These are phyloP conservation scores for Sussaba pulchella DNA, from an alignment of 2,888 invertebrate species.

Conservation along the genomic window DNA sequence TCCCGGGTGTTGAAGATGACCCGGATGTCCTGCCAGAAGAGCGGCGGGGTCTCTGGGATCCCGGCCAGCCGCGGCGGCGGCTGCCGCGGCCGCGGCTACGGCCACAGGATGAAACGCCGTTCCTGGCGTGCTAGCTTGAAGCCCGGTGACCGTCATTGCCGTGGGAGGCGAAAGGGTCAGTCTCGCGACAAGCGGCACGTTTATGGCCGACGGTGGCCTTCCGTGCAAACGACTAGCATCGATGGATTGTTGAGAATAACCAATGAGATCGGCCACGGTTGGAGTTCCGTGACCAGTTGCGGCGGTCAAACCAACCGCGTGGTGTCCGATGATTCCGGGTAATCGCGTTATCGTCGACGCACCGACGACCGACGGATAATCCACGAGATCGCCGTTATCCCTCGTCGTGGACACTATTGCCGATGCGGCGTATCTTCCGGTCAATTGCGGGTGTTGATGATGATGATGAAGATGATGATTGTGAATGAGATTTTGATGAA, in stretches of 20 bases:
- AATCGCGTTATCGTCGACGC: constrained; percentile 49
- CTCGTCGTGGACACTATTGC: constrained; percentile 64
- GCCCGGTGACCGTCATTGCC: constrained; percentile 78
- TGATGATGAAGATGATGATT: constrained; percentile 64
- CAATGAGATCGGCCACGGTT: constrained; percentile 72
- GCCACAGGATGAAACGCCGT: constrained; percentile 77
- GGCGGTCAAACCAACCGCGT: constrained; percentile 42
- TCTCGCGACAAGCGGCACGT: constrained; percentile 79
- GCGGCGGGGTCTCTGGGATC: constrained; percentile 74
- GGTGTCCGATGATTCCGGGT: constrained; percentile 69
- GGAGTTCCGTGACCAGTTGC: constrained; percentile 51
- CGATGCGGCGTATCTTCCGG: constrained; percentile 70
- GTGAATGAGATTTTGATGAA: constrained; percentile 46
- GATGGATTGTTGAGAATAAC: constrained; percentile 74
- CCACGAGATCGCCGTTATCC: constrained; percentile 75
- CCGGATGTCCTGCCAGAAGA: constrained; percentile 71
- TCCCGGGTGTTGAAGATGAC: constrained; percentile 75
- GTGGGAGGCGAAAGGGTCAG: constrained; percentile 84
- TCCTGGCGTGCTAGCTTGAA: constrained; percentile 76
- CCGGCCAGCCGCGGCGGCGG: constrained; percentile 61
- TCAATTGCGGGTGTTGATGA: constrained; percentile 72
- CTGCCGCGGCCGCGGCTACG: constrained; percentile 52
- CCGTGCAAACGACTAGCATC: constrained; percentile 75
- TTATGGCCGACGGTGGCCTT: constrained; percentile 74
- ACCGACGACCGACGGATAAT: constrained; percentile 73